Conservation (phyloP, 1,140 invertebrate species). For the Ooceraea biroi region DNA sequence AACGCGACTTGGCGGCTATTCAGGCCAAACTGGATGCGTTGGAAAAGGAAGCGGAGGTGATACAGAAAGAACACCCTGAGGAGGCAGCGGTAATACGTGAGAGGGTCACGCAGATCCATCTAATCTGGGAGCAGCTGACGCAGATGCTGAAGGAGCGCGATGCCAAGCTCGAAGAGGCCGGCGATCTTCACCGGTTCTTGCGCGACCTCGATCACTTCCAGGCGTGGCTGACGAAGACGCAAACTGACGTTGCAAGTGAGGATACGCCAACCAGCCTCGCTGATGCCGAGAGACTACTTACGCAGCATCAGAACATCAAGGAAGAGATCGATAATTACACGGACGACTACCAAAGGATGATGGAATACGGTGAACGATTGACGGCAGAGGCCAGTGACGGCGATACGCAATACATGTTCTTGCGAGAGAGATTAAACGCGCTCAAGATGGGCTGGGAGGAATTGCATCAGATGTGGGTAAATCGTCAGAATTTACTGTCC, state of each 20-base stretch:
- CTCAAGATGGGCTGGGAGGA: conserved; percentile 99
- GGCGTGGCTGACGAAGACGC: conserved; percentile 99
- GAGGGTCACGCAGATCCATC: conserved; percentile 94
- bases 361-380: conserved; percentile 98
- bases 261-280: conserved; percentile 98
- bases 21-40: conserved; percentile 98
- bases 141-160: conserved; percentile 99
- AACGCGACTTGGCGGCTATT: conserved; percentile 98
- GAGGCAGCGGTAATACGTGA: conserved; percentile 97
- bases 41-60: conserved; percentile 96
- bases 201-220: conserved; percentile 99
- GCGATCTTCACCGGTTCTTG: conserved; percentile 99
- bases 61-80: conserved; percentile 97
- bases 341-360: conserved; percentile 99
- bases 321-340: conserved; percentile 99
- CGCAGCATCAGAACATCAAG: conserved; percentile 98
- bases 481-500: conserved; percentile 96
- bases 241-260: conserved; percentile 98
- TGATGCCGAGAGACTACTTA: conserved; percentile 98
- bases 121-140: conserved; percentile 98
- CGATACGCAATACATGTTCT: conserved; percentile 99
- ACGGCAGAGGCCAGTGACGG: conserved; percentile 95
- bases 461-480: conserved; percentile 99
- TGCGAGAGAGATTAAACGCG: conserved; percentile 97
- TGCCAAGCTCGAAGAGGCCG: conserved; percentile 99